These are phyloP conservation scores for Brachionus manjavacas DNA, from an alignment of 1,140 invertebrate genomes.

Conservation along the genomic window DNA sequence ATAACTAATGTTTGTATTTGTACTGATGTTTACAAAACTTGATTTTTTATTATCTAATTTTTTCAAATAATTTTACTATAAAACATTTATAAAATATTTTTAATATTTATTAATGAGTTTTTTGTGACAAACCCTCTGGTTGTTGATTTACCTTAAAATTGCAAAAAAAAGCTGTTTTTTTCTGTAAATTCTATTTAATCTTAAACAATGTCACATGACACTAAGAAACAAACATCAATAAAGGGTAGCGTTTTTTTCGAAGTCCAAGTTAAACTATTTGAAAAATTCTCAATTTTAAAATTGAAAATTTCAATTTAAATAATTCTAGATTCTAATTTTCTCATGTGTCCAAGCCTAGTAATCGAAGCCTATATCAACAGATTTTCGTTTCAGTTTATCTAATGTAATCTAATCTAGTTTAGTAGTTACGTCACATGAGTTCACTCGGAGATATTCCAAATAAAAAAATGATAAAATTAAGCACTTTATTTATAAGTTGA, in stretches of 20 bases:
- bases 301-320: not conserved
- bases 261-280: not conserved
- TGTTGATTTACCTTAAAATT: no score
- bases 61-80: no score
- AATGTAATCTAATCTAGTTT: not conserved
- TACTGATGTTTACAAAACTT: no score
- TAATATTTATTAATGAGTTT: no score
- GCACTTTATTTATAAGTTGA: not conserved
- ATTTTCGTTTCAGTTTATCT: not conserved
- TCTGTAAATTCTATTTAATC: not conserved
- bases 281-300: not conserved
- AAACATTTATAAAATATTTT: no score
- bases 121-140: no score
- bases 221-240: not conserved
- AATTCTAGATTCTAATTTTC: not conserved
- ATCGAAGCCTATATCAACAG: not conserved
- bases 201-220: not conserved
- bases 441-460: not conserved
- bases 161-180: no score
- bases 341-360: not conserved
- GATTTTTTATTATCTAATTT: no score
- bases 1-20: no score
- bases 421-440: not conserved
- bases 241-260: not conserved
- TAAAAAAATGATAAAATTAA: not conserved